Percentiles rank a stretch among this genome's conserved stretches.
Conservation (phyloP, 1,140 invertebrate genomes). For the Aleiodes sp. region DNA sequence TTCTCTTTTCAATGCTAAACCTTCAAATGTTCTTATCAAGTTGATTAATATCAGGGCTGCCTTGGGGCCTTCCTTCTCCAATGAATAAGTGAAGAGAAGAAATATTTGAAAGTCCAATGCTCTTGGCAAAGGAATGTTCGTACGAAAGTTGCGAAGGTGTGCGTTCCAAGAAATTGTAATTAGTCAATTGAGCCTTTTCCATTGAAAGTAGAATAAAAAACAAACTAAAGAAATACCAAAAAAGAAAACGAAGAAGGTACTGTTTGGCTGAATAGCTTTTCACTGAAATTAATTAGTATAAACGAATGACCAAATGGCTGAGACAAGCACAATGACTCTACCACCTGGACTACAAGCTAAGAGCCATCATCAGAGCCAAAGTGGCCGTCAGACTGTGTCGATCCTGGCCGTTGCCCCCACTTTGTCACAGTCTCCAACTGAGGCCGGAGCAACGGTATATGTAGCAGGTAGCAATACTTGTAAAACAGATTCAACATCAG, state of each 20-base stretch:
- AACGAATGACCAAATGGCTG: constrained; percentile 44
- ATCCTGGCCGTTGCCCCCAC: constrained; percentile 52
- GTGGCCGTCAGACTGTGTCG: constrained; percentile 52
- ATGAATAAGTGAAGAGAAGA: not conserved
- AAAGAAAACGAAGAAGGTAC: too few species aligned
- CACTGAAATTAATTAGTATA: not conserved
- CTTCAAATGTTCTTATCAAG: not conserved
- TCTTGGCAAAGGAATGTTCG: constrained; percentile 31
- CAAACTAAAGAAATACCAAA: not conserved
- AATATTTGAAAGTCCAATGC: not conserved
- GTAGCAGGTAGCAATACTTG: constrained; percentile 54
- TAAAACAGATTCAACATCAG: constrained; percentile 44
- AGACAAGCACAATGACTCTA: constrained; percentile 56
- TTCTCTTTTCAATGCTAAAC: not conserved
- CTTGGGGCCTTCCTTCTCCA: not conserved
- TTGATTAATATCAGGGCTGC: not conserved
- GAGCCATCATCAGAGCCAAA: constrained; percentile 31
- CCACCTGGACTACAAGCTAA: constrained; percentile 39
- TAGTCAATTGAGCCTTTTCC: not conserved
- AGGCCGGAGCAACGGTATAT: constrained; percentile 71
- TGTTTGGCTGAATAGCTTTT: too few species aligned
- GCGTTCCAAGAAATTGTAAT: constrained; percentile 23
- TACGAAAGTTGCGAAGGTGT: constrained; percentile 29
- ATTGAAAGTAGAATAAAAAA: constrained; percentile 9
- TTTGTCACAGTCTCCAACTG: constrained; percentile 39